Conservation (phyloP, 2,113 vertebrate species). For the Podilymbus podiceps region DNA sequence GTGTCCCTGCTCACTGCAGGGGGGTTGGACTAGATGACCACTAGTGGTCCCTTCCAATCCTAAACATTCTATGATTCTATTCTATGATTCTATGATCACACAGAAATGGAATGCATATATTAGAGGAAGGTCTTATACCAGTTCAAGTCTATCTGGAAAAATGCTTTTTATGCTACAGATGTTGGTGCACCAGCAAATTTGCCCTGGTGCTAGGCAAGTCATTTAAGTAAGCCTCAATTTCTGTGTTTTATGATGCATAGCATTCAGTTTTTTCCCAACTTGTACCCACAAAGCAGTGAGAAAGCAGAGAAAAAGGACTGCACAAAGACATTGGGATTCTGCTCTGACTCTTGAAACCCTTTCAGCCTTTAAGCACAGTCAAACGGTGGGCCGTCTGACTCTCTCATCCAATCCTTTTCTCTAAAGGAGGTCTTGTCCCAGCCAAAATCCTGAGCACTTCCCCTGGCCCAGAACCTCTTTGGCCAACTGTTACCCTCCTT, state of each 20-base stretch:
- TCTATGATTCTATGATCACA: too few relatives aligned
- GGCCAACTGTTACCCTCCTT: background rate
- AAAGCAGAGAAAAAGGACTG: background rate
- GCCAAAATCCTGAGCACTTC: background rate
- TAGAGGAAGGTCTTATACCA: background rate
- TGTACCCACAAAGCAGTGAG: background rate
- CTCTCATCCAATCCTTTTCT: background rate
- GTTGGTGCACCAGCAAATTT: background rate
- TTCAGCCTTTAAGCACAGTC: background rate
- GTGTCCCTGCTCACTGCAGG: too few relatives aligned
- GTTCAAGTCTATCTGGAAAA: background rate
- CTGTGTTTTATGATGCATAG: background rate
- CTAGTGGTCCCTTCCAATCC: too few relatives aligned
- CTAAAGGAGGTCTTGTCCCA: background rate
- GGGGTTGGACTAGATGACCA: too few relatives aligned
- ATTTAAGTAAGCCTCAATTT: background rate
- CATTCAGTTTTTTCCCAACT: background rate
- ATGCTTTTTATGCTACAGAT: background rate
- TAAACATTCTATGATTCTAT: too few relatives aligned
- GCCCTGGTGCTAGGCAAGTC: background rate
- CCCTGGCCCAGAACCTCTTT: background rate
- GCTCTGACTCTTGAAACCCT: background rate
- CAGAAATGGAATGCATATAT: background rate
- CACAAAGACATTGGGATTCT: background rate
- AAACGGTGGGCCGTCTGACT: background rate